Base-by-base conservation (phyloP, 1,140 invertebrate genomes). In the Oncopodura yosiiana region DNA sequence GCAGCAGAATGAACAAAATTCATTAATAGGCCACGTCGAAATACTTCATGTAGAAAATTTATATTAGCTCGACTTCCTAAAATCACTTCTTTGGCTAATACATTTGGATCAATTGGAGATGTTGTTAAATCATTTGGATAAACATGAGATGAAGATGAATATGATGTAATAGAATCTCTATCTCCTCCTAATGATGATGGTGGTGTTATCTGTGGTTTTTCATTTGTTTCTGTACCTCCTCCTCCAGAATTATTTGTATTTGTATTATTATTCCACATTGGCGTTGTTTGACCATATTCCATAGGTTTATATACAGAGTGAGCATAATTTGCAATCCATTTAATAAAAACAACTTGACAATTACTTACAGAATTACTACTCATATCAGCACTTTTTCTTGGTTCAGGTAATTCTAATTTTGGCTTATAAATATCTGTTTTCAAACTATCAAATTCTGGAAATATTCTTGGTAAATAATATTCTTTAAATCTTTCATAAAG, bases 41-140 rank as follows among this genome's bases (percentile, higher is more conserved):
- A 89, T 26, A 95, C 77, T 73, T 96, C 93, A 66, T 95, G 87
- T 29, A 94, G 81, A 70, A 97, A 88, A 73, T 96, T 92, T 3
- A 97, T 83, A 69, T 97, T 94, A 57, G 92, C 87, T 41, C 91
- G 77, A 44, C 78, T 83, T 26, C 86, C 83, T 67, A 89, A 94
- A 5, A 97, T 75, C 5, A 95, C 88, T 62, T 90, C 83, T 26
- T 86, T 77, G 0, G 78, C 75, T 65, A 69, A 57, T 29, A 69
- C 66, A 56, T 72, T 71, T 14, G 68, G 67, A 58, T 69, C 67
- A 46, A 73, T n/a, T n/a, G n/a, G n/a, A n/a, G n/a, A n/a, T n/a
- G n/a, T n/a, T n/a, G n/a, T n/a, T n/a, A n/a, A 69, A 61, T 69
- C 71, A 46, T 29, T 65, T 60, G 26, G 55, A 32, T 52, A 55